Evolutionary conservation across 2,797 vertebrate species (phyloP).

Genomic region (Allochrocebus solatus): DNA sequence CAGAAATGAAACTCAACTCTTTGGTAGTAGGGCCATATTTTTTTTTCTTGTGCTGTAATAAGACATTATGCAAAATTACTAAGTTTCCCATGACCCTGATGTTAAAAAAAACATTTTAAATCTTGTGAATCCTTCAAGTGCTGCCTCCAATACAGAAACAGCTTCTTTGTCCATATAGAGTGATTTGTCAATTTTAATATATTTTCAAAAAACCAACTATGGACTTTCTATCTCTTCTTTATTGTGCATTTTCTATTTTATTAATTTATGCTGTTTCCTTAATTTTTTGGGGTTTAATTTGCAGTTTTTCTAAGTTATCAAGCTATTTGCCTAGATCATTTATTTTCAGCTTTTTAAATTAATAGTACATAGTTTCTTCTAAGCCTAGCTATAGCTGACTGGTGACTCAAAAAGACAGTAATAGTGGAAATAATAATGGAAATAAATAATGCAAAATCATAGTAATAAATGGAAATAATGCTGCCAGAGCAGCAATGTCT

Average conservation of each 20-base stretch:
- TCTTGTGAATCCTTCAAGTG: not conserved
- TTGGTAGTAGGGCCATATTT: not conserved
- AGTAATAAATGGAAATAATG: not conserved
- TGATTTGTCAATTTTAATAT: not conserved
- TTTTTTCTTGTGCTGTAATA: not conserved
- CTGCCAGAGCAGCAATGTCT: not conserved
- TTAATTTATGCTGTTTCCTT: not conserved
- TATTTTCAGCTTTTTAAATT: not conserved
- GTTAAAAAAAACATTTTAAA: not conserved
- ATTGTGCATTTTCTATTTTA: not conserved
- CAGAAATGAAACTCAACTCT: not conserved
- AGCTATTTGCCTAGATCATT: not conserved
- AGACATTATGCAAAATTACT: not conserved
- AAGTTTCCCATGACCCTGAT: not conserved
- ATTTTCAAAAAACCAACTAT: not conserved
- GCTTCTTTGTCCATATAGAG: not conserved
- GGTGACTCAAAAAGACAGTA: not conserved
- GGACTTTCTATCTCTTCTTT: not conserved
- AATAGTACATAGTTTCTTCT: not conserved
- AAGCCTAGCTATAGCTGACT: slow-evolving; percentile 13
- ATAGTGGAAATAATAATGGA: not conserved
- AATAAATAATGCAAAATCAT: not conserved
- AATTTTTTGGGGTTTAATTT: not conserved
- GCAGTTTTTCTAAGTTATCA: not conserved
- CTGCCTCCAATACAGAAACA: not conserved